Base-by-base conservation (phyloP, 2,797 vertebrate species). In the Chloroceryle inda region DNA sequence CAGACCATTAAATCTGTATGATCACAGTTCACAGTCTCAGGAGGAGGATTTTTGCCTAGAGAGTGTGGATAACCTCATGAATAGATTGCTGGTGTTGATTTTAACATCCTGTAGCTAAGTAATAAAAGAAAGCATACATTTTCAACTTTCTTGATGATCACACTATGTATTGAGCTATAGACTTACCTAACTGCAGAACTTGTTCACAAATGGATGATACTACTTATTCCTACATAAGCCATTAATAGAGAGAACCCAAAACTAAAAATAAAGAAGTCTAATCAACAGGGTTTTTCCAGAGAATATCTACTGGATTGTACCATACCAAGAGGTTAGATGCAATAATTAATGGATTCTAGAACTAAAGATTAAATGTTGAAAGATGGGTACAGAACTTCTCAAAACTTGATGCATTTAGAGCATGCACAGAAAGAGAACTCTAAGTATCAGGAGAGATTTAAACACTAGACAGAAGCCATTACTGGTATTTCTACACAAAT, bases 111-210 rank as follows among this genome's bases (percentile, higher is more conserved):
- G 12, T 37, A 75, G 20, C 11, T 27, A 40, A 62, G 20, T 6
- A 66, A 74, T 15, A 29, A 37, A 58, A 44, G 4, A 53, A 61
- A 80, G 37, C 8, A 27, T 3, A 23, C 3, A 21, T 62, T 82
- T 50, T 29, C 49, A 63, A 1, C 11, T 71, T 82, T 33, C 22
- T 71, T 40, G 10, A 18, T 33, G 13, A 63, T 22, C 11, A 37
- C 37, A 24, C 10, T 33, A 13, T 10, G 15, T 68, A 2, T 3
- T 63, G 8, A 55, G 29, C 26, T 72, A 27, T 0, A 67, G 10
- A 45, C 27, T 29, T 59, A 40, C 11, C 11, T n/a, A 63, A 22
- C 3, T 14, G 13, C 29, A 78, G 4, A 62, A 72, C 40, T 27
- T 63, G 6, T 58, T 47, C 50, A 22, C 8, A 79, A 29, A 13